These are phyloP conservation scores for Anthoscopus minutus DNA, from an alignment of 2,113 vertebrate species.

Conservation along the genomic window DNA sequence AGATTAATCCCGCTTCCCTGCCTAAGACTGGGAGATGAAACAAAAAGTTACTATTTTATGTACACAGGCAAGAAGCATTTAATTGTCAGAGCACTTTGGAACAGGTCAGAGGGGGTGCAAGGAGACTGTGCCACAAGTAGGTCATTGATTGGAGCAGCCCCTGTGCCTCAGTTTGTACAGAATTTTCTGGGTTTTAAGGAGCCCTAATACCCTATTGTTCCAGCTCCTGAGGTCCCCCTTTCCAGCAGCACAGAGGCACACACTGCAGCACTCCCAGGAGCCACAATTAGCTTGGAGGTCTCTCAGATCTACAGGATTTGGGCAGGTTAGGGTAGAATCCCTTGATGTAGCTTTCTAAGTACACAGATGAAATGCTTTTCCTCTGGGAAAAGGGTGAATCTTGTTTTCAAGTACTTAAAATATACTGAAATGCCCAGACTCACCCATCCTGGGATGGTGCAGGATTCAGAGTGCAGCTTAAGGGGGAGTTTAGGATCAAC, in stretches of 20 bases:
- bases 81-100: neutral
- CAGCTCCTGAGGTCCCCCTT: neutral
- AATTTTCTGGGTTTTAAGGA: neutral
- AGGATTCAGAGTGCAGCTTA: neutral
- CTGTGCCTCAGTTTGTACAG: neutral
- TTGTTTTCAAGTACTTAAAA: neutral
- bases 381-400: neutral
- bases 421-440: neutral
- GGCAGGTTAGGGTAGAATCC: neutral
- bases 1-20: neutral
- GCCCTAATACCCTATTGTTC: neutral
- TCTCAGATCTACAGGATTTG: neutral
- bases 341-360: neutral
- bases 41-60: neutral
- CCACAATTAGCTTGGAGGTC: neutral
- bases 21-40: neutral
- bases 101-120: neutral
- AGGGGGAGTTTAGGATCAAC: neutral
- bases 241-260: neutral
- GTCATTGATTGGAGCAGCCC: neutral
- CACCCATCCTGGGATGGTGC: accelerated
- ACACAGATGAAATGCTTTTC: neutral
- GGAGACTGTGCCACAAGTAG: neutral
- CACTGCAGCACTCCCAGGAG: neutral
- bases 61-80: neutral